Evolutionary conservation across 2,113 vertebrate species (phyloP).

Genomic region (Climacteris rufus): DNA sequence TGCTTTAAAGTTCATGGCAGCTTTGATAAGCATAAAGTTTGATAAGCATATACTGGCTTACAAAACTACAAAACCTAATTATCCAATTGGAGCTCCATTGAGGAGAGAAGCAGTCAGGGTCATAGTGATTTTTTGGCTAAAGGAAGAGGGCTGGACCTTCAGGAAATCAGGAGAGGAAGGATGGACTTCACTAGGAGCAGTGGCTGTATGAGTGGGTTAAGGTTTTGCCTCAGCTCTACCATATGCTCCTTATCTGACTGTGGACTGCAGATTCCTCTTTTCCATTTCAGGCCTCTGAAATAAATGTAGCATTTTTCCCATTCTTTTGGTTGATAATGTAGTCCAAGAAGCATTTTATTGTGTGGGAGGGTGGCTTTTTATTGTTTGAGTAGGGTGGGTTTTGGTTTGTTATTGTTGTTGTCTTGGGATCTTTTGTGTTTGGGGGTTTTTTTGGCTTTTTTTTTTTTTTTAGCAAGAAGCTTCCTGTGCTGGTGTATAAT

Average conservation of each 20-base stretch:
- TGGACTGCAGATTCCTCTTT: background rate
- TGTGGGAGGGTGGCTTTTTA: background rate
- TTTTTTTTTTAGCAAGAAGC: background rate
- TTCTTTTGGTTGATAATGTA: background rate
- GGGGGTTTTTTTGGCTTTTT: background rate
- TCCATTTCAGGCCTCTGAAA: background rate
- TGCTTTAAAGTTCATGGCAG: background rate
- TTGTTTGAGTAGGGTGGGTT: background rate
- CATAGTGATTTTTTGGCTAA: background rate
- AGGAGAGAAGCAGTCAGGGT: background rate
- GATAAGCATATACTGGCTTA: background rate
- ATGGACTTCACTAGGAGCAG: background rate
- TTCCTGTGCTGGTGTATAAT: background rate
- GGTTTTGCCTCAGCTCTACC: background rate
- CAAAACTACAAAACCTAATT: background rate
- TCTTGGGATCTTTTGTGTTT: background rate
- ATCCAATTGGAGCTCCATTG: fast-evolving
- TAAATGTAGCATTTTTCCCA: background rate
- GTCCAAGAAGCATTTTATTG: background rate
- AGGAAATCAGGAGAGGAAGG: background rate
- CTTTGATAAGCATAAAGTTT: background rate
- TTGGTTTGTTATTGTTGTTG: background rate
- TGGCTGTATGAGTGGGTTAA: background rate
- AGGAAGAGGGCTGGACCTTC: background rate
- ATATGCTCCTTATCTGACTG: background rate